Evolutionary conservation across 2,797 vertebrate species (phyloP).

Genomic region (Buceros bicornis): DNA sequence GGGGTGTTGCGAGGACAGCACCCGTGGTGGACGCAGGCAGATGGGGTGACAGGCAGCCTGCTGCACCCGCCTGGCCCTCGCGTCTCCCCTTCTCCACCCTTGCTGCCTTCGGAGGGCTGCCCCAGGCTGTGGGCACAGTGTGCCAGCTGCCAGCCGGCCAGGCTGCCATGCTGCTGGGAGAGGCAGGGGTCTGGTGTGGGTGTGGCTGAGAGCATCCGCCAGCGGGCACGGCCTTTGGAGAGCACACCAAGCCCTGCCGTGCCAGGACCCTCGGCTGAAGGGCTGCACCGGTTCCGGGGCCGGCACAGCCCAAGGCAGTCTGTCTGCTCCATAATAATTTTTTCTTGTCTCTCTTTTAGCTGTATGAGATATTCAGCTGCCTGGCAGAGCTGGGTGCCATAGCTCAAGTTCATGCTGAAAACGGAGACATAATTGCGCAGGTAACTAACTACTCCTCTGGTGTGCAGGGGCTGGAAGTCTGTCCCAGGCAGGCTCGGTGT

Average conservation of each 20-base stretch:
- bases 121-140: background rate
- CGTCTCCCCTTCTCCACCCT: background rate
- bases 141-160: fast-evolving
- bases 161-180: fast-evolving
- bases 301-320: background rate
- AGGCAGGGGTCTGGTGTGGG: background rate
- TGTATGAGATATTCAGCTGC: conserved; percentile 96
- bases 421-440: conserved; percentile 98
- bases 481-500: background rate
- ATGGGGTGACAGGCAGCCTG: too few species aligned
- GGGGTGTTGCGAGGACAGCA: fast-evolving
- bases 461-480: background rate
- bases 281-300: fast-evolving
- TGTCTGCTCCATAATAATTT: background rate
- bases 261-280: background rate
- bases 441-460: conserved; percentile 73
- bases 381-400: conserved; percentile 92
- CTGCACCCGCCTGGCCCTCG: too few species aligned
- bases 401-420: conserved; percentile 97
- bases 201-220: background rate
- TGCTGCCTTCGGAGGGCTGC: background rate
- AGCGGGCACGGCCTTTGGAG: background rate
- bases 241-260: fast-evolving
- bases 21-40: fast-evolving
- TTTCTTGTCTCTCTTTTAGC: conserved; percentile 80